phyloP scores from a whole-genome alignment of 2,797 vertebrate genomes.

The Dendrocincla tyrannina region DNA sequence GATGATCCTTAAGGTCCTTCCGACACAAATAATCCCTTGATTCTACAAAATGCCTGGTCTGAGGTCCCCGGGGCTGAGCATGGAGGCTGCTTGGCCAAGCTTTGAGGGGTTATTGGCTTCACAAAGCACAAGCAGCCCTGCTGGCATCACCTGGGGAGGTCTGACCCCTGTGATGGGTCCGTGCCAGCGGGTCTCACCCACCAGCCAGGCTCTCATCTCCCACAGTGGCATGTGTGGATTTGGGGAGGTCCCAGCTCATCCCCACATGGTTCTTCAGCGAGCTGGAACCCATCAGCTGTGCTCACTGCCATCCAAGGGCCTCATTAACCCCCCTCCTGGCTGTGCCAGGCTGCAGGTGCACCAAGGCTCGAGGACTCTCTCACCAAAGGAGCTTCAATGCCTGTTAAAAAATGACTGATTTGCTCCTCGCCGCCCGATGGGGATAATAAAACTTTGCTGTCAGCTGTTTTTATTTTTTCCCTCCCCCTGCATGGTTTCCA shows the following conservation, averaged over 20 bases:
- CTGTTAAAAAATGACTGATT: constrained; percentile 67
- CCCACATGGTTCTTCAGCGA: accelerated
- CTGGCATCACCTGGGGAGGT: neutral
- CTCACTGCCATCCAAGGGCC: neutral
- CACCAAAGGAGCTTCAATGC: constrained; percentile 32
- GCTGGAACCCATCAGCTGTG: neutral
- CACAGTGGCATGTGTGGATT: accelerated
- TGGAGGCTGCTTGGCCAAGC: neutral
- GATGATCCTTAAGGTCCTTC: neutral
- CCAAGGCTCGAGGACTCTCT: constrained; percentile 26
- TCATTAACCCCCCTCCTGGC: neutral
- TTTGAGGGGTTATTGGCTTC: neutral
- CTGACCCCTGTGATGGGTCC: accelerated
- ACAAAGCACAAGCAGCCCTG: accelerated
- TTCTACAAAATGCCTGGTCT: accelerated
- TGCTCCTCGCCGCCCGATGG: constrained; percentile 60
- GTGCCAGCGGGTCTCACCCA: accelerated
- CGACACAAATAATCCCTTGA: neutral
- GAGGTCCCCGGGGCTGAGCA: accelerated
- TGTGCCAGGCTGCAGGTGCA: constrained; percentile 67
- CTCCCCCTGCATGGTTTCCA: constrained; percentile 40
- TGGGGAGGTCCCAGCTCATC: neutral
- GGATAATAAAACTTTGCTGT: constrained; percentile 76
- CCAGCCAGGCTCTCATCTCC: neutral
- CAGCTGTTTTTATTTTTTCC: constrained; percentile 72